Evolutionary conservation across 2,888 invertebrate species (phyloP).

Genomic region (Sarcophaga caerulescens): DNA sequence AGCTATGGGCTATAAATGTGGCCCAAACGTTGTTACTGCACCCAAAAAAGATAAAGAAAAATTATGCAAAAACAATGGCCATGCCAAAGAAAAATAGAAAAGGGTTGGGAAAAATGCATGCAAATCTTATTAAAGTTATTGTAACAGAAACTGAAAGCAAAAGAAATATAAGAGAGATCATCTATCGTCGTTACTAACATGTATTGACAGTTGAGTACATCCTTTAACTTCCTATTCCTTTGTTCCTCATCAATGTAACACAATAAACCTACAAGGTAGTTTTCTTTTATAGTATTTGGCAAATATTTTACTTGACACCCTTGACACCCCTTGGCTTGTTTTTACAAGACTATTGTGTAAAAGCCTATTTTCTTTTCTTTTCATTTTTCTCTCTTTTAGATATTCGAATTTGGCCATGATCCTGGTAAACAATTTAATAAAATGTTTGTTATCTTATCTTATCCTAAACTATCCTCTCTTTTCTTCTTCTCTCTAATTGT

Average conservation of each 20-base stretch:
- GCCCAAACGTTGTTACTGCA: conserved; percentile 49
- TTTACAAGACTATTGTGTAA: neutral
- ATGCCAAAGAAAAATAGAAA: neutral
- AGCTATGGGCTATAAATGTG: conserved; percentile 80
- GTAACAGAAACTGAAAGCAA: conserved; percentile 51
- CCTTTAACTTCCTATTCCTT: conserved; percentile 13
- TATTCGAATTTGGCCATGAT: neutral
- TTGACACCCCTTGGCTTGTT: conserved; percentile 44
- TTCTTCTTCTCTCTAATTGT: neutral
- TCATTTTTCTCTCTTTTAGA: conserved; percentile 11
- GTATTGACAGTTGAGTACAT: conserved; percentile 58
- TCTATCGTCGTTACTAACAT: conserved; percentile 50
- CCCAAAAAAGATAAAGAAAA: neutral
- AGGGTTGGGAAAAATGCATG: conserved; percentile 63
- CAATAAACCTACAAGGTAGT: conserved; percentile 42
- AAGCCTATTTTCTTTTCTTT: conserved; percentile 32
- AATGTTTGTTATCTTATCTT: conserved; percentile 50
- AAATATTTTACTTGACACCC: conserved; percentile 8
- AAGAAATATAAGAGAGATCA: conserved; percentile 21
- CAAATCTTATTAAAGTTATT: conserved; percentile 71
- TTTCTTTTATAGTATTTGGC: conserved; percentile 31
- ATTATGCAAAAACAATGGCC: conserved; percentile 60
- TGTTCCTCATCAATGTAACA: neutral
- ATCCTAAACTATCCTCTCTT: neutral
- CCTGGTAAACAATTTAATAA: conserved; percentile 62